Evolutionary conservation across 2,888 invertebrate genomes (phyloP), one percentile per base, ranked within the genome.

Genomic region (Lithosia quadra): DNA sequence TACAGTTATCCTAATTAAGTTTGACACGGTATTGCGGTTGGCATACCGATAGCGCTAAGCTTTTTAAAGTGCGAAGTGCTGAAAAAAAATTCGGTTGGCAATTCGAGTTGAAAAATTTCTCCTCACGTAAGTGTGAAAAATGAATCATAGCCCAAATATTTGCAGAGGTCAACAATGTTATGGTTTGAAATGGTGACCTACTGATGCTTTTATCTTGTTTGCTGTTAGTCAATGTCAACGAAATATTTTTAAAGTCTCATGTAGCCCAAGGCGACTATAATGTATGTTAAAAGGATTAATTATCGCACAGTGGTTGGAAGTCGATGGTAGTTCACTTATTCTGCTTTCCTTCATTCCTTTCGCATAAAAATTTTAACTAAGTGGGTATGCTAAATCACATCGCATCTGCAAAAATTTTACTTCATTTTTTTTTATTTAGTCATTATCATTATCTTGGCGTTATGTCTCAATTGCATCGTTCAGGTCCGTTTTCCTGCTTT

Each of bases 41-140:
- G 67, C 78, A 63, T 55, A 73, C 73, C 71, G 67, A 63, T 56
- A 15, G 64, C 56, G 65, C 68, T 49, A 63, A 65, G 60, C 53
- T 65, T 73, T 69, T n/a, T 69, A 24, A 77, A 69, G 77, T 73
- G 78, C 74, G 69, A 79, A 75, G 74, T 69, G 62, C 69, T 69
- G 69, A 61, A 67, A 71, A 60, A 28, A 62, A 22, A 56, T 64
- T 69, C 67, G 36, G 63, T 66, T 28, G 36, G n/a, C 39, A 60
- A 74, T 71, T 62, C 64, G 68, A 62, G 5, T 66, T 60, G 28
- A 60, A 39, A 67, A 63, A 74, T 69, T 64, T 70, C 75, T 73
- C 69, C 61, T 63, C 65, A 61, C 53, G 65, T 57, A 73, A 68
- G 71, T 72, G 75, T 74, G 64, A 73, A 72, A 58, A 65, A 62